Evolutionary conservation across 1,140 invertebrate genomes (phyloP).

Genomic region (Drosophila kohkoa): DNA sequence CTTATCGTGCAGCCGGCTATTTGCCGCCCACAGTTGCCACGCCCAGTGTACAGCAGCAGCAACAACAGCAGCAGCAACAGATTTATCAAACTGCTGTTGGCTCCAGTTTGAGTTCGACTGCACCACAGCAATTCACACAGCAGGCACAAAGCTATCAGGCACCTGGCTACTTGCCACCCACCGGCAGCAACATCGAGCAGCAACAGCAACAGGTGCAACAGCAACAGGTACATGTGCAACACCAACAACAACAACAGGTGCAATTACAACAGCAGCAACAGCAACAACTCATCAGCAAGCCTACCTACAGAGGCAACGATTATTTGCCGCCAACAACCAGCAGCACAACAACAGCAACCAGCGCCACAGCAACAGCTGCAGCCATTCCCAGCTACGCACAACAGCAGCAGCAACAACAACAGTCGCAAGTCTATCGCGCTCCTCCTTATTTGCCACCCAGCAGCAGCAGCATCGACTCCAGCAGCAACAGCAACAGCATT

Average conservation of each 20-base stretch:
- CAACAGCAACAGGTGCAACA: conserved; percentile 13
- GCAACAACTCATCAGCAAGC: conserved; percentile 16
- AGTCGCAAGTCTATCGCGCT: conserved; percentile 33
- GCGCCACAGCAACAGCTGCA: conserved; percentile 21
- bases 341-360: conserved; percentile 20
- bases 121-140: conserved; percentile 34
- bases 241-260: not conserved
- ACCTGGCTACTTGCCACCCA: conserved; percentile 63
- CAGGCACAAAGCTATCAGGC: conserved; percentile 51
- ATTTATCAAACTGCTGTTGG: conserved; percentile 41
- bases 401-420: conserved; percentile 21
- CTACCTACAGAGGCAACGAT: conserved; percentile 16
- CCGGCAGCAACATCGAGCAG: conserved; percentile 25
- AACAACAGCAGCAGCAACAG: conserved; percentile 36
- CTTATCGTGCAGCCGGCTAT: conserved; percentile 37
- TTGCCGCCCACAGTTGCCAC: conserved; percentile 52
- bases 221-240: not conserved
- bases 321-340: conserved; percentile 35
- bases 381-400: conserved; percentile 22
- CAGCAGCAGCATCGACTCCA: conserved; percentile 16
- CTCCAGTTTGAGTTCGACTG: conserved; percentile 18
- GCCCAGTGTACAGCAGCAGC: conserved; percentile 27
- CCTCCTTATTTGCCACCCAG: conserved; percentile 52
- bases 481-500: conserved; percentile 2
- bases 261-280: conserved; percentile 12